phyloP scores from a whole-genome alignment of 2,113 vertebrate genomes.

The Muntiacus reevesi region DNA sequence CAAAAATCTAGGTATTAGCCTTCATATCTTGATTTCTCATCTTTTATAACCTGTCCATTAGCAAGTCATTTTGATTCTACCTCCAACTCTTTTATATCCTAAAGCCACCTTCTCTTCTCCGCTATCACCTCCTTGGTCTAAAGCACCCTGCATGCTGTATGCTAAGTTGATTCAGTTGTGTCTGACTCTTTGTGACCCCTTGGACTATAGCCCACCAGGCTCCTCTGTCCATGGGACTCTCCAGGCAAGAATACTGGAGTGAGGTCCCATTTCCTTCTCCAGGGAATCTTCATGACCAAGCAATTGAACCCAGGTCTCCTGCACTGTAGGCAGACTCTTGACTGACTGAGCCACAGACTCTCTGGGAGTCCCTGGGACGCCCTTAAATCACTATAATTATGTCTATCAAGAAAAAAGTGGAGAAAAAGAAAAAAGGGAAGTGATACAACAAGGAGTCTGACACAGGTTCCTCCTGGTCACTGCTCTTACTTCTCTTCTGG shows the following conservation, averaged over 20 bases:
- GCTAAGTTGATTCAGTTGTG: not conserved
- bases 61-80: not conserved
- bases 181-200: not conserved
- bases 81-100: not conserved
- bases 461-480: not conserved
- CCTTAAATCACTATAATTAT: not conserved
- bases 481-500: not conserved
- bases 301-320: not conserved
- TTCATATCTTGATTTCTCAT: not conserved
- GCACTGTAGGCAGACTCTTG: not conserved
- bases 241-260: not conserved
- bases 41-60: not conserved
- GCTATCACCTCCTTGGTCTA: not conserved
- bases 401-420: not conserved
- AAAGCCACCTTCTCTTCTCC: not conserved
- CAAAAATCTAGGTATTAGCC: not conserved
- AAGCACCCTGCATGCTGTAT: not conserved
- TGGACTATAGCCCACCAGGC: not conserved
- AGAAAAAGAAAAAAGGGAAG: not conserved
- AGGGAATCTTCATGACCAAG: not conserved
- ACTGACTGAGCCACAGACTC: not conserved
- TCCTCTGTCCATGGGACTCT: not conserved
- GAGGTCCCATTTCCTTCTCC: not conserved
- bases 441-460: too few species aligned
- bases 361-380: not conserved